Base-by-base conservation (phyloP, 2,113 vertebrate genomes). In the Sander vitreus region DNA sequence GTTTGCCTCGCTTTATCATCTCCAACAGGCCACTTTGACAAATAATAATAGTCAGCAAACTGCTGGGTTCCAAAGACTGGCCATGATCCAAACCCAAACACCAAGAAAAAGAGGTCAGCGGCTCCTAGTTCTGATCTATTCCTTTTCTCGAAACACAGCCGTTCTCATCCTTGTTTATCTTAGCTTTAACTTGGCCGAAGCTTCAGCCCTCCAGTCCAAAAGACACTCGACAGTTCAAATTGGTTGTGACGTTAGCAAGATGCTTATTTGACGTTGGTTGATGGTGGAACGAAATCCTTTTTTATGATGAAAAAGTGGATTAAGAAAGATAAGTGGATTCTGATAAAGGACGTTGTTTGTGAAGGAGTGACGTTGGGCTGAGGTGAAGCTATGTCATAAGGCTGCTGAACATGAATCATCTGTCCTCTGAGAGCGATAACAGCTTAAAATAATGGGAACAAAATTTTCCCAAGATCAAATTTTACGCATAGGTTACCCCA, bases 101-200 rank as follows among this genome's bases (percentile, higher is more conserved):
- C 43, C 60, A 79, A 78, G 68, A 75, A 47, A 80, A 62, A 54
- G 59, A 85, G 80, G 64, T 73, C 84, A 68, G 43, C 36, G 33
- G 55, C 75, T 76, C 80, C 59, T 51, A 48, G 60, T 48, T 76
- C 48, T 77, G 60, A 4, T 81, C 59, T 45, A 30, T 64, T 64
- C 43, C 33, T 60, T 73, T 33, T 51, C 68, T 83, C 27, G 23
- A 84, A 84, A 82, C 62, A 83, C 30, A 27, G 72, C 48, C 1
- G n/a, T 73, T 84, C 83, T 55, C 83, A 47, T 80, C 55, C n/a
- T 63, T 92, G 91, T 93, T 94, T 92, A 89, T 88, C 60, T 87
- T 87, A 55, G 51, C 81, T 70, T 19, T 8, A 39, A 83, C 76
- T 91, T 91, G 88, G 89, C 91, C 7, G 30, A 65, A 51, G 77